phyloP scores from a whole-genome alignment of 2,888 invertebrate genomes.

The Diogma glabrata region DNA sequence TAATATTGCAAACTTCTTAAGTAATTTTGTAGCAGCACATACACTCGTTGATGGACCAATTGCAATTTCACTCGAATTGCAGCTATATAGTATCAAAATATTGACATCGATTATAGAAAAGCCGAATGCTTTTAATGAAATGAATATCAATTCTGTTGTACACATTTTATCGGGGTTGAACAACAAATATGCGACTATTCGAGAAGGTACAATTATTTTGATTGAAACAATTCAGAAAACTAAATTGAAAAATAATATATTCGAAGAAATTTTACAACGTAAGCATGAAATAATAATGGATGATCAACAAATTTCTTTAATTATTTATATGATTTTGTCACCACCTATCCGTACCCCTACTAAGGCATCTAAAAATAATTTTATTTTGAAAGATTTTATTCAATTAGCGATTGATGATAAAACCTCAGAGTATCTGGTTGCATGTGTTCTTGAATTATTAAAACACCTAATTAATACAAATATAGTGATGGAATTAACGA shows the following conservation, averaged over 20 bases:
- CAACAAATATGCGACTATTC: constrained; percentile 42
- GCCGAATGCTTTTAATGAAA: constrained; percentile 7
- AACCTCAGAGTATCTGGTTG: constrained; percentile 38
- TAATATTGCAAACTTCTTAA: constrained; percentile 12
- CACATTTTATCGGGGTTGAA: constrained; percentile 41
- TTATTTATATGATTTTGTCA: constrained; percentile 49
- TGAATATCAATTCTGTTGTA: constrained; percentile 20
- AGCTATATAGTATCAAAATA: constrained; percentile 39
- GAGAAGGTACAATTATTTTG: constrained; percentile 36
- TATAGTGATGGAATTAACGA: constrained; percentile 35
- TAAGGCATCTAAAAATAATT: constrained; percentile 25
- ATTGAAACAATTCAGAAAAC: not conserved
- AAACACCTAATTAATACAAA: constrained; percentile 37
- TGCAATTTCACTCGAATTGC: constrained; percentile 38
- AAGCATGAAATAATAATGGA: constrained; percentile 52
- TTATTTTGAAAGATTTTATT: constrained; percentile 24
- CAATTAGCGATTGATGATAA: constrained; percentile 30
- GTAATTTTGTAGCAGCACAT: not conserved
- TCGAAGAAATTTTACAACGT: constrained; percentile 27
- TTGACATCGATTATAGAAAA: constrained; percentile 24
- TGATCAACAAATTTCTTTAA: constrained; percentile 49
- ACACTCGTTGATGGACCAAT: not conserved
- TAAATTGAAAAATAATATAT: constrained; percentile 28
- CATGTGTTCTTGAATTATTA: constrained; percentile 39
- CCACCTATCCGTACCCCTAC: constrained; percentile 31